Evolutionary conservation across 2,888 invertebrate species (phyloP).

Genomic region (Fabriciana adippe): DNA sequence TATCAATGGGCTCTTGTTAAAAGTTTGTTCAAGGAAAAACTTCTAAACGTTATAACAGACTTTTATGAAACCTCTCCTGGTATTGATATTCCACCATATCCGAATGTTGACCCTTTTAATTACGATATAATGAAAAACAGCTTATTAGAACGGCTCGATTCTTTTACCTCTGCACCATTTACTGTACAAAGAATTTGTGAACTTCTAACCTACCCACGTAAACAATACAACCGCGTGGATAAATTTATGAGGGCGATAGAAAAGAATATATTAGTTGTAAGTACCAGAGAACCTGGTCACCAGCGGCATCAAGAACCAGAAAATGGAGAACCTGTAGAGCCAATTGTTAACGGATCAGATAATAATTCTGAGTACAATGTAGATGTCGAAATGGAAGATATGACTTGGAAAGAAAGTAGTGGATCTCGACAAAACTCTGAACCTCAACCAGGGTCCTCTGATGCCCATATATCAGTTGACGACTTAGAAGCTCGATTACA

Average conservation of each 20-base stretch:
- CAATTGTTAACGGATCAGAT: conserved; percentile 83
- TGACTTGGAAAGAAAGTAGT: conserved; percentile 74
- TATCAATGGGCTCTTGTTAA: conserved; percentile 96
- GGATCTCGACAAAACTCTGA: conserved; percentile 58
- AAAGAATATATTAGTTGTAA: conserved; percentile 95
- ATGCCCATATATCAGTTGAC: conserved; percentile 68
- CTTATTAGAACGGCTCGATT: conserved; percentile 90
- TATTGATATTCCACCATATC: conserved; percentile 91
- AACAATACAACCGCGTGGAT: conserved; percentile 97
- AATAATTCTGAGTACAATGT: conserved; percentile 79
- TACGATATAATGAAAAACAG: conserved; percentile 94
- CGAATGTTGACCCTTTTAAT: conserved; percentile 95
- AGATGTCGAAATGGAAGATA: conserved; percentile 81
- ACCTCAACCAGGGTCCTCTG: conserved; percentile 72
- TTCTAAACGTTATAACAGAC: conserved; percentile 92
- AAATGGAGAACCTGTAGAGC: conserved; percentile 85
- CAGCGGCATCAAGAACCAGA: conserved; percentile 84
- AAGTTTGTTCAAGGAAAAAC: conserved; percentile 93
- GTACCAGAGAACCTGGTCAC: conserved; percentile 86
- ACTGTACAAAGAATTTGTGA: conserved; percentile 98
- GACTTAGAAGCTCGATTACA: conserved; percentile 71
- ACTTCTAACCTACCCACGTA: conserved; percentile 93
- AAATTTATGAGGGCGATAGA: conserved; percentile 98
- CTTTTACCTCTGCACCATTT: conserved; percentile 95
- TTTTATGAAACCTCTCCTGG: conserved; percentile 91